Conservation (phyloP, 2,113 vertebrate species). For the Periophthalmodon schlosseri region DNA sequence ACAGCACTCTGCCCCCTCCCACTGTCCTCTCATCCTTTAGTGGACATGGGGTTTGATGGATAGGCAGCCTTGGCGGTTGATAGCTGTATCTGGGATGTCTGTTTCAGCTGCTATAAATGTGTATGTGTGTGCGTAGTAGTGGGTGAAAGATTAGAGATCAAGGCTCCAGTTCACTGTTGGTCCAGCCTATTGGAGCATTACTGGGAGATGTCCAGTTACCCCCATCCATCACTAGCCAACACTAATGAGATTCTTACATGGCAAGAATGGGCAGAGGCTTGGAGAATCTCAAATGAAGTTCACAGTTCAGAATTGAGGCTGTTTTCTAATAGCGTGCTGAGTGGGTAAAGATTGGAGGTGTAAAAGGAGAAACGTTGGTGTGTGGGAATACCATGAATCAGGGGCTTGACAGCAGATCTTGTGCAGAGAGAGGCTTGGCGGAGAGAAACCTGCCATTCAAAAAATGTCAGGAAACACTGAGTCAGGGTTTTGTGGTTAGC, state of each 20-base stretch:
- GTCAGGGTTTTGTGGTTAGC: constrained; percentile 3
- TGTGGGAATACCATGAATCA: constrained; percentile 2
- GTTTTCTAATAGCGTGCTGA: not conserved
- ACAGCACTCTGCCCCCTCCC: constrained; percentile 26
- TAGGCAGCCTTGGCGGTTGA: constrained; percentile 59
- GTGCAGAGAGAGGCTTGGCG: constrained; percentile 6
- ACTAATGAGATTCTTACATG: constrained; percentile 19
- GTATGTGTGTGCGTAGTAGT: constrained; percentile 19
- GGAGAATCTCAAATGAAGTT: not conserved
- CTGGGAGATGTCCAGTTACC: constrained; percentile 48
- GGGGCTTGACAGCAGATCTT: constrained; percentile 7
- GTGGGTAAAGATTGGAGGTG: not conserved
- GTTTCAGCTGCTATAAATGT: constrained; percentile 37
- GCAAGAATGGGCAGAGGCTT: constrained; percentile 8
- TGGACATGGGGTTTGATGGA: constrained; percentile 62
- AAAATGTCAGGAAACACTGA: constrained; percentile 7
- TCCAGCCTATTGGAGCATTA: constrained; percentile 32
- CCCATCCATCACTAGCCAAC: constrained; percentile 39
- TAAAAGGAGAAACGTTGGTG: not conserved
- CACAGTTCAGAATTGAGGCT: not conserved
- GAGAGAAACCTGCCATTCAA: not conserved
- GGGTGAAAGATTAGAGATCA: constrained; percentile 33
- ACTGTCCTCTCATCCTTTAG: constrained; percentile 49
- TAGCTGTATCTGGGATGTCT: constrained; percentile 56
- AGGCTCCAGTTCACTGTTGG: constrained; percentile 49